Evolutionary conservation across 2,888 invertebrate species (phyloP).

Genomic region (Rhamnusium bicolor): DNA sequence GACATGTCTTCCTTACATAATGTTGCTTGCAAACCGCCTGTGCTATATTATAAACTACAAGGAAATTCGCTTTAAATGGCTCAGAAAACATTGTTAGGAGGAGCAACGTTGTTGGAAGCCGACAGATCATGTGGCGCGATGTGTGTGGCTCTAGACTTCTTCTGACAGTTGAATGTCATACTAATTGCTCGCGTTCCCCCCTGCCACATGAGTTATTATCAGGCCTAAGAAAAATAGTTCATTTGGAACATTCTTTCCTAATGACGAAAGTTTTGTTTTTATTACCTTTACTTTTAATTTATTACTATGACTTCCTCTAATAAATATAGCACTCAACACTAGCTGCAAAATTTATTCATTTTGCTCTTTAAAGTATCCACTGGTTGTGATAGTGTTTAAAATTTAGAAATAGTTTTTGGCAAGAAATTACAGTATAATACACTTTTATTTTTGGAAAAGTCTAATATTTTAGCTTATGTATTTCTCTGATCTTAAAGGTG

Average conservation of each 20-base stretch:
- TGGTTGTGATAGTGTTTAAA: not conserved
- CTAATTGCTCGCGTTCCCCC: conserved; percentile 68
- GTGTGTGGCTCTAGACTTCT: conserved; percentile 65
- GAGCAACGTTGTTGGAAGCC: conserved; percentile 40
- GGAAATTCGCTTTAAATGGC: conserved; percentile 57
- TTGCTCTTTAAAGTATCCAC: not conserved
- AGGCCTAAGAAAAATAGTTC: conserved; percentile 61
- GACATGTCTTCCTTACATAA: not conserved
- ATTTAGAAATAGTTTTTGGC: not conserved
- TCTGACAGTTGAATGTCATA: conserved; percentile 67
- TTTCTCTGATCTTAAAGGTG: not conserved
- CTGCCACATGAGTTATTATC: conserved; percentile 62
- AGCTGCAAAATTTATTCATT: not conserved
- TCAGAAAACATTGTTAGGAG: conserved; percentile 52
- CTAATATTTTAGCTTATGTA: not conserved
- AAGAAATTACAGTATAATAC: not conserved
- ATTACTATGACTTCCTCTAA: conserved; percentile 9
- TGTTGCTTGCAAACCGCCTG: not conserved
- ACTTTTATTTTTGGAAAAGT: not conserved
- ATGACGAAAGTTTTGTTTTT: conserved; percentile 59
- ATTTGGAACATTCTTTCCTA: conserved; percentile 64
- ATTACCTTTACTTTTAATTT: conserved; percentile 40
- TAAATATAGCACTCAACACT: not conserved
- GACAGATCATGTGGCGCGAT: conserved; percentile 58
- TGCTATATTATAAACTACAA: not conserved